Base-by-base conservation (phyloP, 2,797 vertebrate species). In the Cichlasoma orientale region DNA sequence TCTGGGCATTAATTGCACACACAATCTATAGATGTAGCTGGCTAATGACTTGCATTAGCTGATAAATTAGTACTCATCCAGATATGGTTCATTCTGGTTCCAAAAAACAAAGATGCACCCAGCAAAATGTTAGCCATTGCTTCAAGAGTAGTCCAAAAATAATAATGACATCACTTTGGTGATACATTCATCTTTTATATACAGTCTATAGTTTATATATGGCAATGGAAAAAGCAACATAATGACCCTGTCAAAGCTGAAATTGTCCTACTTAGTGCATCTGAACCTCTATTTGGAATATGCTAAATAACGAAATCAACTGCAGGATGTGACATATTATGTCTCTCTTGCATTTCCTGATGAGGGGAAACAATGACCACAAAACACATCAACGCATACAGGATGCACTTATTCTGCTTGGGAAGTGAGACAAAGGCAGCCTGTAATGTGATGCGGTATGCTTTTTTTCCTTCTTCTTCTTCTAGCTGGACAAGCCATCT, bases 371-470 rank as follows among this genome's bases (percentile, higher is more conserved):
- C 90, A 90, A 92, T 85, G 83, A 88, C 77, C 61, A 72, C 81
- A 84, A 83, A 85, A 82, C 69, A 76, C 74, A 56, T 90, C 89
- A 82, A 61, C 88, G 73, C 81, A 87, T 87, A 86, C 89, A 86
- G 80, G 80, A 83, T 79, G 52, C 75, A 68, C 63, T 82, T 63
- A 69, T 82, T 69, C 56, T 52, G 78, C 81, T 77, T 75, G 84
- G 79, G 90, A 91, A 87, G 89, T 74, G 77, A 93, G 78, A 94
- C 92, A 94, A 93, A 90, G 82, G 83, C 76, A 80, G 75, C 78
- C 73, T 92, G 93, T 90, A 94, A 94, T 7, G 36, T 90, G 93
- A 94, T 81, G 82, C 93, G 83, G 85, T 68, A 41, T 75, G 44
- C 44, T 21, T 47, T 27, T 89, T 82, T 74, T 70, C 31, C 55